Percentiles rank a stretch among this genome's conserved stretches.
Conservation (phyloP, 2,113 vertebrate genomes). For the Saccopteryx leptura region DNA sequence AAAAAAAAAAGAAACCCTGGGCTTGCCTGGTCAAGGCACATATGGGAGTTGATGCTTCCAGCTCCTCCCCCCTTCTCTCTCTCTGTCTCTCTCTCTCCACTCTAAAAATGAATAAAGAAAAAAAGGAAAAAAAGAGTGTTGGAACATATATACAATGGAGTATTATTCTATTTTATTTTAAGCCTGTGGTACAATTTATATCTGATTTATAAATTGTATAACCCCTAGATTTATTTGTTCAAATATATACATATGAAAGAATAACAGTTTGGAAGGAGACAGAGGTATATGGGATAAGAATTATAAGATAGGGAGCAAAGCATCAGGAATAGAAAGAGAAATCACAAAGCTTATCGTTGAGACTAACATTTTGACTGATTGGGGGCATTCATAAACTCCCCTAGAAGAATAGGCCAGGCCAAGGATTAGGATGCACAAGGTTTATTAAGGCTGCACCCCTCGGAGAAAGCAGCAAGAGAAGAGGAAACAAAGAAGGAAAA, state of each 20-base stretch:
- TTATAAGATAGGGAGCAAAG: background rate
- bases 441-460: background rate
- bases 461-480: background rate
- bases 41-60: too few relatives aligned
- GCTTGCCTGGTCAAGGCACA: too few relatives aligned
- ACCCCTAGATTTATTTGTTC: background rate
- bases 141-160: too few relatives aligned
- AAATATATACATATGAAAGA: conserved; percentile 13
- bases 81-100: too few relatives aligned
- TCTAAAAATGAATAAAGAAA: too few relatives aligned
- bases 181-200: background rate
- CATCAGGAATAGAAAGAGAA: background rate
- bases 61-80: too few relatives aligned
- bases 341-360: background rate
- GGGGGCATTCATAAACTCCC: background rate
- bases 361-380: background rate
- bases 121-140: too few relatives aligned
- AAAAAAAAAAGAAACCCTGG: too few relatives aligned
- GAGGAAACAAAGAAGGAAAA: background rate
- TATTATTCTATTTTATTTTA: background rate
- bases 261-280: background rate
- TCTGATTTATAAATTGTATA: background rate
- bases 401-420: background rate
- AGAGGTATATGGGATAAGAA: background rate
- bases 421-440: background rate